A percentile compares a stretch with the other conserved stretches of the same genome.
Evolutionary conservation across 2,888 invertebrate species (phyloP).

Genomic region (Morpho achilles): DNA sequence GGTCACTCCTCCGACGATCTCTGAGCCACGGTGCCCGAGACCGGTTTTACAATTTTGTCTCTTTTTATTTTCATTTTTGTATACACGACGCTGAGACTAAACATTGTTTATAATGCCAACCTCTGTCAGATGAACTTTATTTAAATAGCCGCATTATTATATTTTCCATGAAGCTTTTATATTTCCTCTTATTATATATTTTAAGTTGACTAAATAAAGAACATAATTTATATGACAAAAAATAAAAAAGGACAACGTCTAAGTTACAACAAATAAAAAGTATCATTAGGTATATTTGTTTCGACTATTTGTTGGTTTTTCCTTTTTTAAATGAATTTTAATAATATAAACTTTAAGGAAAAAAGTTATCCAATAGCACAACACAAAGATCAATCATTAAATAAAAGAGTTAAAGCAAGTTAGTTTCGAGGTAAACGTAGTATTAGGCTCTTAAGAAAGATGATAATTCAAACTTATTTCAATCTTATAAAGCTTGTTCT

Average conservation of each 20-base stretch:
- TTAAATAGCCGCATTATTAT: conserved; percentile 32
- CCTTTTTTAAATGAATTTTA: too few relatives aligned
- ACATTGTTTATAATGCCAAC: conserved; percentile 74
- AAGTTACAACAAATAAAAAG: too few relatives aligned
- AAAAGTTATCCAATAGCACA: background rate
- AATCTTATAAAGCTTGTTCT: conserved; percentile 4
- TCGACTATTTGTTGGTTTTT: too few relatives aligned
- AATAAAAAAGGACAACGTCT: too few relatives aligned
- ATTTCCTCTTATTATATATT: background rate
- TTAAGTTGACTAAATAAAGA: background rate
- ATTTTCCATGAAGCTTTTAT: conserved; percentile 6
- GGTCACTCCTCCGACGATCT: conserved; percentile 77
- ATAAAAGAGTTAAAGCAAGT: conserved; percentile 15
- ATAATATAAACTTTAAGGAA: too few relatives aligned
- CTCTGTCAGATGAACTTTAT: conserved; percentile 72
- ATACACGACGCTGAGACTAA: conserved; percentile 76
- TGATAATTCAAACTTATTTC: conserved; percentile 18
- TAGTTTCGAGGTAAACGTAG: conserved; percentile 19
- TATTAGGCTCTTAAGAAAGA: conserved; percentile 18
- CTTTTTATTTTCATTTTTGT: conserved; percentile 79
- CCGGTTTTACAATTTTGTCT: conserved; percentile 77
- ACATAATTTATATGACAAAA: too few relatives aligned
- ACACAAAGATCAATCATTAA: conserved; percentile 17
- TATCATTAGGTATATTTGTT: too few relatives aligned
- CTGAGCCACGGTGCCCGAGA: conserved; percentile 68